phyloP scores from a whole-genome alignment of 2,797 vertebrate species.

The Ptychadena robeensis region DNA sequence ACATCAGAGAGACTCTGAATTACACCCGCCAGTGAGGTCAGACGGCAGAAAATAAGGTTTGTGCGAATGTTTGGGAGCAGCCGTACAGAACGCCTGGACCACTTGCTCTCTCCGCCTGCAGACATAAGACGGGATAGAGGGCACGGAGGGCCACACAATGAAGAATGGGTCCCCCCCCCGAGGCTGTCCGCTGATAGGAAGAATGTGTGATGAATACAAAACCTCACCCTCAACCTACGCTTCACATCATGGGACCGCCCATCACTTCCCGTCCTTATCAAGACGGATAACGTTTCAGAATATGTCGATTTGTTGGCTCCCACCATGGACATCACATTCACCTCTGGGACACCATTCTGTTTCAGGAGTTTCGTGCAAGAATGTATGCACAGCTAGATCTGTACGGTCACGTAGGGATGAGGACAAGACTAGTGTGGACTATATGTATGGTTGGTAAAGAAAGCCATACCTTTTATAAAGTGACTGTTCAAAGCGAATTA shows the following conservation, averaged over 20 bases:
- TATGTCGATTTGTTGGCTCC: no score
- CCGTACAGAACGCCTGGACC: slow-evolving; percentile 19
- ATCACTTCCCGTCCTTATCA: no score
- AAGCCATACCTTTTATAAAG: no score
- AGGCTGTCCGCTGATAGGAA: neutral
- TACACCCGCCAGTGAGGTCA: neutral
- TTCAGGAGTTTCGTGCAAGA: no score
- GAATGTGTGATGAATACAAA: neutral
- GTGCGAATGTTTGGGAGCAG: neutral
- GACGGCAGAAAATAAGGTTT: slow-evolving; percentile 6
- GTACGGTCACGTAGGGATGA: no score
- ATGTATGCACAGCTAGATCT: no score
- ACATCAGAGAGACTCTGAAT: neutral
- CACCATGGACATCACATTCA: no score
- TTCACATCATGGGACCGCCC: neutral
- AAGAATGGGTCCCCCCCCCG: neutral
- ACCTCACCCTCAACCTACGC: neutral
- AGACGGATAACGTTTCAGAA: neutral
- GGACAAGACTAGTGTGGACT: no score
- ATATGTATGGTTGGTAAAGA: no score
- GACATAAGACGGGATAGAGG: slow-evolving; percentile 7
- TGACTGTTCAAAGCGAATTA: no score
- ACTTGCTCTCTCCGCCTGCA: neutral
- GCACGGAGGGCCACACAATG: slow-evolving; percentile 4
- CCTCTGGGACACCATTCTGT: no score